Base-by-base conservation (phyloP, 1,140 invertebrate genomes). In the Heliconius hermathena region DNA sequence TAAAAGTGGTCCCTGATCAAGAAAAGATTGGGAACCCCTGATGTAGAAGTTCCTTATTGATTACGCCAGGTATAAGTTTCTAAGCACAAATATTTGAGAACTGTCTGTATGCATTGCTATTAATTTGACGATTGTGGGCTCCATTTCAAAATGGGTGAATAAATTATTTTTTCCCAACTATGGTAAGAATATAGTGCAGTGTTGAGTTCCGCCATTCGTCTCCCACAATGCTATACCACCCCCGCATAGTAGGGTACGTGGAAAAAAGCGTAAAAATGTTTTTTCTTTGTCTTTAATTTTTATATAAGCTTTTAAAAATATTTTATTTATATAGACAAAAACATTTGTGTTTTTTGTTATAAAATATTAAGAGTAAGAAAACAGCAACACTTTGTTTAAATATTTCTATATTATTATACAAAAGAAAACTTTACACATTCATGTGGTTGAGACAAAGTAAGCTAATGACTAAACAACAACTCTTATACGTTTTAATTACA, bases 401-500 rank as follows among this genome's bases (percentile, higher is more conserved):
- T 9, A 22, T 57, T 57, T 20, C 8, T 0, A 57, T 66, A 66
- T 66, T 66, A 11, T 66, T 16, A 11, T 16, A 78, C 71, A 78
- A 78, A 75, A 26, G 52, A 60, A 73, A 78, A 78, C 33, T 78
- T 78, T 54, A 20, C 76, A 46, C 46, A 77, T 49, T 77, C 76
- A 77, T 52, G 70, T 49, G 26, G 29, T 77, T 22, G 38, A 54
- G 46, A 77, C 70, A 57, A 77, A 46, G 46, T 26, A 66, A 57
- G 46, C 71, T 77, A 77, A 77, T 77, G 49, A 73, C 52, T 66
- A 29, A 57, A 73, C 71, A 73, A 71, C 72, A 77, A 49, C 20
- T 60, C 22, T 60, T 60, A 22, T 60, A 60, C 22, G n/a, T 54
- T 20, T 60, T 60, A 60, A 60, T n/a, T 60, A 60, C 9, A 11